phyloP scores from a whole-genome alignment of 2,797 vertebrate species.

The Alouatta caraya region DNA sequence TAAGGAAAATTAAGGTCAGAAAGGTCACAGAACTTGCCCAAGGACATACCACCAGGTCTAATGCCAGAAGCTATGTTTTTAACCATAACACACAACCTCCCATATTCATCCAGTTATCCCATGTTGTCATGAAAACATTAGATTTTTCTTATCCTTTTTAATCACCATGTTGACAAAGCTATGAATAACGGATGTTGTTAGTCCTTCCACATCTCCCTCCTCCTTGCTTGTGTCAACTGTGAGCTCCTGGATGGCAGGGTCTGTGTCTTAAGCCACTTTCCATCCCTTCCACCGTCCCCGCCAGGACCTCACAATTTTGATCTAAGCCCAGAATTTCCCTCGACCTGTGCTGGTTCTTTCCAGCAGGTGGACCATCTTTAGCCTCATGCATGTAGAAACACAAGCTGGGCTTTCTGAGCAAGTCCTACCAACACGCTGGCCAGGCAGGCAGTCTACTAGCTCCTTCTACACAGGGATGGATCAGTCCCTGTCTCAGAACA shows the following conservation, averaged over 20 bases:
- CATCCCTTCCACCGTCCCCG: not conserved
- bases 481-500: not conserved
- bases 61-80: not conserved
- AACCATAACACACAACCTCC: not conserved
- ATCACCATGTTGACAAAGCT: not conserved
- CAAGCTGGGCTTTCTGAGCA: not conserved
- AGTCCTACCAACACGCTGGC: not conserved
- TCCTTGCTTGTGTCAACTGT: not conserved
- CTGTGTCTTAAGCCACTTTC: not conserved
- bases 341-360: not conserved
- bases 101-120: not conserved
- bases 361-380: not conserved
- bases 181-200: not conserved
- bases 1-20: not conserved
- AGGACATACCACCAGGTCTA: not conserved
- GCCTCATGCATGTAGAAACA: not conserved
- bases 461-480: not conserved
- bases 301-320: not conserved
- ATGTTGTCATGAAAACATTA: not conserved
- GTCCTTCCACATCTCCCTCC: not conserved
- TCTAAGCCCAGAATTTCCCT: not conserved
- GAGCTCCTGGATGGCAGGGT: not conserved
- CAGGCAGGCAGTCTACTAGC: not conserved
- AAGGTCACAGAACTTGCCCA: not conserved
- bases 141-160: not conserved